phyloP scores from a whole-genome alignment of 1,140 invertebrate genomes.

The Polypedilum vanderplanki region DNA sequence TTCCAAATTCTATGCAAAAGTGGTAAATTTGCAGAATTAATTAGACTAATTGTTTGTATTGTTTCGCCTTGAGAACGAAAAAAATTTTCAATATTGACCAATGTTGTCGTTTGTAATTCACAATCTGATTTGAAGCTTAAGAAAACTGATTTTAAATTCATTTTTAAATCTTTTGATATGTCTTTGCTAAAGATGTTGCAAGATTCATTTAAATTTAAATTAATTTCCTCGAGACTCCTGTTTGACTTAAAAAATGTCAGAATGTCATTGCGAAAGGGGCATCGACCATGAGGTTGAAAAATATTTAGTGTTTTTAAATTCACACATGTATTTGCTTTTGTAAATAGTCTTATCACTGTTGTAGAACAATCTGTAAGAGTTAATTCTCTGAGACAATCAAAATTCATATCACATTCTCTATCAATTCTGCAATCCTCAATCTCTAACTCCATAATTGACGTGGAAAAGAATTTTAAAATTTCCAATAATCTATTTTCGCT shows the following conservation, averaged over 20 bases:
- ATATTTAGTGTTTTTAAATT: not conserved
- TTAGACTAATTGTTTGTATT: not conserved
- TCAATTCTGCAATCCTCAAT: not conserved
- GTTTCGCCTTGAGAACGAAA: not conserved
- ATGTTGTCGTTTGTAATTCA: conserved; percentile 4
- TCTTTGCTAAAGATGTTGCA: not conserved
- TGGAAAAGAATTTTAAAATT: not conserved
- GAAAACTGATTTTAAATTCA: not conserved
- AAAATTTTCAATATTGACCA: not conserved
- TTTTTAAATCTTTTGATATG: not conserved
- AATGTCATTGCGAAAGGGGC: not conserved
- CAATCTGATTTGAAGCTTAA: not conserved
- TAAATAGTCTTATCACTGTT: not conserved
- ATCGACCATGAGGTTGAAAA: not conserved
- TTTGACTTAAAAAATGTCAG: not conserved
- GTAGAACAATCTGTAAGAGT: not conserved
- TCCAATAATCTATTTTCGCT: not conserved
- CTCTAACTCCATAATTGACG: not conserved
- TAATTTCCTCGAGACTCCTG: not conserved
- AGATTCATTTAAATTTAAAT: not conserved
- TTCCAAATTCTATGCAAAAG: conserved; percentile 3
- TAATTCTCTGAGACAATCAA: not conserved
- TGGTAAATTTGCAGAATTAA: not conserved
- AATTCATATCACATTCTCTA: not conserved
- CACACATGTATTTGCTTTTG: not conserved